Evolutionary conservation across 2,888 invertebrate genomes (phyloP).

Genomic region (Diogma glabrata): DNA sequence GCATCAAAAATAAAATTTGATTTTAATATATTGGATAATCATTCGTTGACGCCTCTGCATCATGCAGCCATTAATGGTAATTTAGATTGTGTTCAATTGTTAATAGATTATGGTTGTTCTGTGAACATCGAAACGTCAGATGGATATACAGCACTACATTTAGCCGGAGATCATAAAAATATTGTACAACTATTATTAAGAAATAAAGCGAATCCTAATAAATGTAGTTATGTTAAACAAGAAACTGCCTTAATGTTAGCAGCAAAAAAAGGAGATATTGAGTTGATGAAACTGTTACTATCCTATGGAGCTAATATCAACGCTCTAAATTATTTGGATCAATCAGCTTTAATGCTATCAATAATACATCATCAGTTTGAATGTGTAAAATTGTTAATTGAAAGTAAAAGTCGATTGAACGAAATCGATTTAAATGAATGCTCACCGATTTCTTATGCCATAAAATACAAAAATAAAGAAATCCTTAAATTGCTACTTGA

Average conservation of each 20-base stretch:
- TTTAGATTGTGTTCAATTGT: constrained; percentile 45
- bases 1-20: constrained; percentile 19
- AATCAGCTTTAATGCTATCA: constrained; percentile 38
- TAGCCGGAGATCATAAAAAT: constrained; percentile 49
- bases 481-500: constrained; percentile 45
- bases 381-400: not conserved
- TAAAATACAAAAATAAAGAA: constrained; percentile 45
- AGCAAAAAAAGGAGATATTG: constrained; percentile 42
- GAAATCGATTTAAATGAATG: constrained; percentile 4
- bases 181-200: constrained; percentile 44
- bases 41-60: constrained; percentile 49
- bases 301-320: constrained; percentile 45
- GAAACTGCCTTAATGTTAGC: constrained; percentile 52
- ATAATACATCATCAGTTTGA: constrained; percentile 1
- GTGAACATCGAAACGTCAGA: constrained; percentile 53
- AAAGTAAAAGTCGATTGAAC: constrained; percentile 3
- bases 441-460: constrained; percentile 52
- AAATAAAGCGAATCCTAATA: constrained; percentile 47
- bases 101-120: constrained; percentile 47
- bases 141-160: constrained; percentile 55
- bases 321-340: constrained; percentile 46
- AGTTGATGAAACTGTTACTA: constrained; percentile 43
- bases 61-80: constrained; percentile 61
- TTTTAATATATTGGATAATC: constrained; percentile 30
- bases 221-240: constrained; percentile 44